A percentile compares a stretch with the other conserved stretches of the same genome.
These are phyloP conservation scores for Gastracanthus pulcherrimus DNA, from an alignment of 2,888 invertebrate species.

Conservation along the genomic window DNA sequence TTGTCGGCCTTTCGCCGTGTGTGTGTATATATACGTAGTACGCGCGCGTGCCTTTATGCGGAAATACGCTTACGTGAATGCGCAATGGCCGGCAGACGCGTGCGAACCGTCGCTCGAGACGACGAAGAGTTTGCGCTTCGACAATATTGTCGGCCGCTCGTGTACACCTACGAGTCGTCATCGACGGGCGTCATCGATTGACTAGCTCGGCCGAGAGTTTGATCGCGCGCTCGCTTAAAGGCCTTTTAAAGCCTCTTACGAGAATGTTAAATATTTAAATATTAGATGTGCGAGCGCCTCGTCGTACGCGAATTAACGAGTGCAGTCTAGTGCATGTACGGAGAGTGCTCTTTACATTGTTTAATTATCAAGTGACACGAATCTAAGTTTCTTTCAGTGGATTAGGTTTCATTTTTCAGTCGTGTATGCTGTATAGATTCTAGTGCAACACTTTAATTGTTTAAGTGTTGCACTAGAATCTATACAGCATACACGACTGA, in stretches of 20 bases:
- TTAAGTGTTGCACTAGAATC: no score
- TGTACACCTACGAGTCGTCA: background rate
- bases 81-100: background rate
- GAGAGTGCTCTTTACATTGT: no score
- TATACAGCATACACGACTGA: no score
- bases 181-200: conserved; percentile 13
- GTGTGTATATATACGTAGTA: no score
- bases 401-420: no score
- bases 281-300: background rate
- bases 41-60: conserved; percentile 8
- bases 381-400: no score
- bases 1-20: background rate
- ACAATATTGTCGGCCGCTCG: background rate
- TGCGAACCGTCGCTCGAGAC: background rate
- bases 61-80: conserved; percentile 12
- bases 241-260: conserved; percentile 39
- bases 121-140: conserved; percentile 4
- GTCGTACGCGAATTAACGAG: no score
- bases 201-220: background rate
- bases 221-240: background rate
- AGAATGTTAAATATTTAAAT: conserved; percentile 33
- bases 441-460: no score
- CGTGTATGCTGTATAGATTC: no score
- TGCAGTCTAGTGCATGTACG: no score
- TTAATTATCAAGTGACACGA: no score